These are phyloP conservation scores for Torymus tubicola DNA, from an alignment of 2,888 invertebrate species.

Conservation along the genomic window DNA sequence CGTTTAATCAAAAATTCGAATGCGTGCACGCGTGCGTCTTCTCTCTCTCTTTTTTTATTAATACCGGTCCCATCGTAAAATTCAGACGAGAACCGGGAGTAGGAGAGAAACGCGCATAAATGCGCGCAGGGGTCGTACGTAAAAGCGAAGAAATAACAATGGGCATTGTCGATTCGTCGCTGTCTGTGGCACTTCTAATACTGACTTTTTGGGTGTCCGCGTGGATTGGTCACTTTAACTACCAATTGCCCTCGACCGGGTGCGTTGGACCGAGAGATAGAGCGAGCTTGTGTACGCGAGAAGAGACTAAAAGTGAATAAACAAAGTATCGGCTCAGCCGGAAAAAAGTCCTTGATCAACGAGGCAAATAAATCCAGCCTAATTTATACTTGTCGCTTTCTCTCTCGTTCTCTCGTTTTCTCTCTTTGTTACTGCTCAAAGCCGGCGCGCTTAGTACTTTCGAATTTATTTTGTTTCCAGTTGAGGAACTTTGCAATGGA, in stretches of 20 bases:
- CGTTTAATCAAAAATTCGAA: background rate
- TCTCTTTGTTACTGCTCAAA: too few species aligned
- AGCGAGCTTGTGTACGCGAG: background rate
- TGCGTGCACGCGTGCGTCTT: background rate
- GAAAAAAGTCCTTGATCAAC: conserved; percentile 39
- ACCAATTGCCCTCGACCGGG: conserved; percentile 9
- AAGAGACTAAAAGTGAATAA: conserved; percentile 37
- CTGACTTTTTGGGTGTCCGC: background rate
- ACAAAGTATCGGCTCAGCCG: conserved; percentile 43
- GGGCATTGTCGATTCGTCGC: conserved; percentile 21
- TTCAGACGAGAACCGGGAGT: background rate
- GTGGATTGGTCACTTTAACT: conserved; percentile 37
- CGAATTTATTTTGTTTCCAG: too few species aligned
- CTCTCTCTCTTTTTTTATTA: background rate
- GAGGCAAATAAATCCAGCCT: conserved; percentile 32
- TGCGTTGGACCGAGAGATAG: background rate
- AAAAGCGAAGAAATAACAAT: conserved; percentile 16
- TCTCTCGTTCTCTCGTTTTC: too few species aligned
- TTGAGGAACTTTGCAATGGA: too few species aligned
- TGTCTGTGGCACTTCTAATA: background rate
- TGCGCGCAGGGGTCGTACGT: background rate
- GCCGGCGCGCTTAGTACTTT: too few species aligned
- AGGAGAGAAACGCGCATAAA: conserved; percentile 6
- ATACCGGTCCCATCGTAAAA: conserved; percentile 8
- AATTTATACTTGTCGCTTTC: conserved; percentile 26